Evolutionary conservation across 2,113 vertebrate species (phyloP).

Genomic region (Centropus unirufus): DNA sequence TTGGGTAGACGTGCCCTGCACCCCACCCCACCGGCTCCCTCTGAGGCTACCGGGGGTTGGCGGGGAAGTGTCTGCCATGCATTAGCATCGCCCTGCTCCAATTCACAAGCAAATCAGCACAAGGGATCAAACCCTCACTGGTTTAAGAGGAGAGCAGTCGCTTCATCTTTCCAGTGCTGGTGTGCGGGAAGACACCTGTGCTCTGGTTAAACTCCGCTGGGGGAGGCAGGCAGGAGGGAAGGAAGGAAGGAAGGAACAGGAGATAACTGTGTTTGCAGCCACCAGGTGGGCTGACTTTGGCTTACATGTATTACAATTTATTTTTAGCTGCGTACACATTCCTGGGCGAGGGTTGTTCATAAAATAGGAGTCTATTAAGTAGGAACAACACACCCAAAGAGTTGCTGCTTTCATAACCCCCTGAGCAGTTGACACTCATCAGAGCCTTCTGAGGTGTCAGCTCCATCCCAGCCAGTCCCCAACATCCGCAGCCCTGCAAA

Average conservation of each 20-base stretch:
- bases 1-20: neutral
- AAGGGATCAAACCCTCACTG: neutral
- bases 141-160: neutral
- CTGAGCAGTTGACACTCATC: rapidly evolving
- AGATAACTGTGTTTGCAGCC: neutral
- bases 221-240: neutral
- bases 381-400: neutral
- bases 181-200: conserved; percentile 33
- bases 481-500: neutral
- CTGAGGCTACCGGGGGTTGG: neutral
- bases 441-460: neutral
- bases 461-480: neutral
- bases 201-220: neutral
- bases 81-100: rapidly evolving
- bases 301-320: neutral
- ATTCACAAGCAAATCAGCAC: neutral
- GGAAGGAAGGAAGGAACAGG: neutral
- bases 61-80: neutral
- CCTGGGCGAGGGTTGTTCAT: neutral
- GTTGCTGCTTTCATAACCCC: neutral
- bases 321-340: neutral
- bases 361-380: neutral
- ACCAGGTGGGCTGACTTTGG: neutral
- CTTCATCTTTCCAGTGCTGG: neutral
- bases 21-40: neutral